Evolutionary conservation across 2,888 invertebrate genomes (phyloP).

Genomic region (Ichneumon xanthorius): DNA sequence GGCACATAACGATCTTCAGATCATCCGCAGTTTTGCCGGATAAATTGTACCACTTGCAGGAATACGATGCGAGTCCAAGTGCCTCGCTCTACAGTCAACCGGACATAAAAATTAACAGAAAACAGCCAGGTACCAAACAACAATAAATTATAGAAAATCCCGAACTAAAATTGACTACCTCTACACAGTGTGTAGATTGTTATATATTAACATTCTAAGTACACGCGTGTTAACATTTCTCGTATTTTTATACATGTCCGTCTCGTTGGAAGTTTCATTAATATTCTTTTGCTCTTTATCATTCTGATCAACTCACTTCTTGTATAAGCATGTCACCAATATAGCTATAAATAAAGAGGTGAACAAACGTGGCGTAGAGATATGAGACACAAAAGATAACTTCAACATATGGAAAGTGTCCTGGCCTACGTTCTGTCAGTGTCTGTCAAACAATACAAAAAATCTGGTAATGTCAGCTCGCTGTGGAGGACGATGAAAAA

Average conservation of each 20-base stretch:
- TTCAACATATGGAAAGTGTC: slow-evolving; percentile 13
- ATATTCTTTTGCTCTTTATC: background rate
- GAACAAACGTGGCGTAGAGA: background rate
- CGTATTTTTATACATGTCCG: slow-evolving; percentile 1
- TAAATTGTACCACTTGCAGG: slow-evolving; percentile 59
- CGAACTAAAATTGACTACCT: background rate
- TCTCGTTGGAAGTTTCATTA: background rate
- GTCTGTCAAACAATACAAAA: background rate
- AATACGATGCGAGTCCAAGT: slow-evolving; percentile 50
- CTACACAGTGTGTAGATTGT: background rate
- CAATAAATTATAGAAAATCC: background rate
- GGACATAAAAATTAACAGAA: background rate
- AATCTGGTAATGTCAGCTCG: too few relatives aligned
- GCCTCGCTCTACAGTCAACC: slow-evolving; percentile 45
- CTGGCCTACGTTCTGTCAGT: background rate
- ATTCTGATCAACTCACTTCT: slow-evolving; percentile 39
- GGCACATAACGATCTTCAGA: slow-evolving; percentile 52
- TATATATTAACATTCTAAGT: background rate
- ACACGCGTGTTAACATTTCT: background rate
- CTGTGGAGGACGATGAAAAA: too few relatives aligned
- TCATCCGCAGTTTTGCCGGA: slow-evolving; percentile 30
- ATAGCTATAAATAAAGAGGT: slow-evolving; percentile 63
- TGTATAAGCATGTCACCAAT: slow-evolving; percentile 58
- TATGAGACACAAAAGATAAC: slow-evolving; percentile 7
- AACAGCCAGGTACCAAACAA: background rate